phyloP scores from a whole-genome alignment of 35 echinoderm and acorn worm genomes.

The Apostichopus japonicus region DNA sequence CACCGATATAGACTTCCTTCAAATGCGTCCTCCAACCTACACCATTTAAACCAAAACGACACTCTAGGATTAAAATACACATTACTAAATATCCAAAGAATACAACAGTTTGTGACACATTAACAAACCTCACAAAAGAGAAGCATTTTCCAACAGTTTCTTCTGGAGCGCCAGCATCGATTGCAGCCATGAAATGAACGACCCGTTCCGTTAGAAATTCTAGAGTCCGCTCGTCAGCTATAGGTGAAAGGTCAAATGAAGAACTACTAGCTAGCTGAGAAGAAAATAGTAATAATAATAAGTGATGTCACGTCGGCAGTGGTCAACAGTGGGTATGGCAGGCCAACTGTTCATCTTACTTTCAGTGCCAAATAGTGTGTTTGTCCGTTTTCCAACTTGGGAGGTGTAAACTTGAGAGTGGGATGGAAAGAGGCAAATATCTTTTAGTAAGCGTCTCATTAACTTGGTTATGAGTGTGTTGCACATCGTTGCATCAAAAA shows the following conservation, averaged over 20 bases:
- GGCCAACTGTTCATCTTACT: not conserved
- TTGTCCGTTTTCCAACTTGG: too few species aligned
- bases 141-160: slow-evolving; percentile 2
- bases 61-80: not conserved
- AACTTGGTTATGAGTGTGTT: too few species aligned
- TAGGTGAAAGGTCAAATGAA: slow-evolving; percentile 2
- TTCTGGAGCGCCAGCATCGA: not conserved
- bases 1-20: slow-evolving; percentile 29
- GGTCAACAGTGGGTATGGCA: not conserved
- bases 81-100: not conserved
- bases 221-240: not conserved
- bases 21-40: not conserved
- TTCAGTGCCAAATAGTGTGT: too few species aligned
- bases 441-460: too few species aligned
- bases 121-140: not conserved
- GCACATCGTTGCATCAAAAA: too few species aligned
- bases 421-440: too few species aligned
- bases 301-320: too few species aligned
- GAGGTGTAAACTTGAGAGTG: too few species aligned
- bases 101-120: not conserved
- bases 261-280: not conserved
- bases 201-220: slow-evolving; percentile 6
- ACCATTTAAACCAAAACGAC: not conserved
- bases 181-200: not conserved
- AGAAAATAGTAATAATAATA: not conserved